Base-by-base conservation (phyloP, 2,888 invertebrate genomes). In the Chrysotoxum bicinctum region DNA sequence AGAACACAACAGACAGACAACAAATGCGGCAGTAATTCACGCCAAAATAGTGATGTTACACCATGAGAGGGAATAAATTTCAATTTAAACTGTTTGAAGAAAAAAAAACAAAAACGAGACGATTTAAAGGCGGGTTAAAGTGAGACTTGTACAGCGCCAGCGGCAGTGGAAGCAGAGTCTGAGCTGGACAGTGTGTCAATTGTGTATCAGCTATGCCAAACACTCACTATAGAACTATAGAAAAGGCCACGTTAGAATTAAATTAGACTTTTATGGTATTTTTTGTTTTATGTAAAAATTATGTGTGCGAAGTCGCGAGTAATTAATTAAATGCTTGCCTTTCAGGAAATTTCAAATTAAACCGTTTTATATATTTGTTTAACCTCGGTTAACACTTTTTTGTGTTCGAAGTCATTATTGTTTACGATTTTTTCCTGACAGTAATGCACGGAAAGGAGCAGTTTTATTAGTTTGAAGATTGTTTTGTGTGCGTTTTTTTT, bases 11-110 rank as follows among this genome's bases (percentile, higher is more conserved):
- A 43, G 43, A 21, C 66, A 66, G 40, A 43, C n/a, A 62, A 40
- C 19, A 21, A 64, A 66, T 66, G 66, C 78, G 73, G 68, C 35
- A 83, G 77, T 83, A 74, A 77, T 83, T 83, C 70, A 78, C 73
- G 72, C 77, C 60, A 77, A 77, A 60, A 72, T n/a, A 54, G 23
- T 40, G 58, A 58, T 32, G 58, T 66, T 64, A 35, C 56, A 45
- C 76, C 60, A 16, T 40, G 16, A 45, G 50, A 35, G 45, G 68
- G 16, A 62, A 83, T 78, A 64, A 78, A 83, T 78, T 78, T 78
- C 54, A 78, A 78, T 77, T 73, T 35, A 66, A 30, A 50, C 23
- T 66, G 32, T 50, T 64, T 43, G 16, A 7, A 10, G 45, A 45
- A 45, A 43, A 45, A 26, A 30, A n/a, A 40, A 37, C 3, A 58